Conservation (phyloP, 2,797 vertebrate genomes). For the Arrhamphus sclerolepis region DNA sequence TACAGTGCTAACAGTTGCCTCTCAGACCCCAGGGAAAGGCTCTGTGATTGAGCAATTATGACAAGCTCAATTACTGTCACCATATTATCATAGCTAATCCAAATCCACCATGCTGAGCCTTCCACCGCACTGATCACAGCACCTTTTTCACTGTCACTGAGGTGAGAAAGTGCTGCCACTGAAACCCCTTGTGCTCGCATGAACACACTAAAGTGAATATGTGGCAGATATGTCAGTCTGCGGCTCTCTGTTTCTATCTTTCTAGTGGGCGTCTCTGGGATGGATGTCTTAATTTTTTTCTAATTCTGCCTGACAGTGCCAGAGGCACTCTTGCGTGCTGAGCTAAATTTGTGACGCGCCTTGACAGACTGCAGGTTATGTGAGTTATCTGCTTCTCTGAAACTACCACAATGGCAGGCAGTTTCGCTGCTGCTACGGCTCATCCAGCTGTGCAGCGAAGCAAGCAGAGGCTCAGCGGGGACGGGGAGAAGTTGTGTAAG, state of each 20-base stretch:
- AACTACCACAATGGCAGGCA: conserved; percentile 53
- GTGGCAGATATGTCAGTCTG: conserved; percentile 76
- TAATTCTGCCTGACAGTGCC: conserved; percentile 82
- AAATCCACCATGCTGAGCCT: conserved; percentile 68
- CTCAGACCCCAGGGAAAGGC: conserved; percentile 74
- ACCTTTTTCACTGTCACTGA: conserved; percentile 73
- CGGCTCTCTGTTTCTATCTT: conserved; percentile 55
- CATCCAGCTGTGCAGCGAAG: conserved; percentile 37
- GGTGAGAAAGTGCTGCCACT: conserved; percentile 76
- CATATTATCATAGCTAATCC: conserved; percentile 84
- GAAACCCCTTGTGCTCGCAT: conserved; percentile 62
- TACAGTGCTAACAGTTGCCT: conserved; percentile 69
- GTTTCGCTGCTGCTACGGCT: conserved; percentile 27
- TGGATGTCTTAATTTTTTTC: conserved; percentile 82
- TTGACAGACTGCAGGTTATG: conserved; percentile 69
- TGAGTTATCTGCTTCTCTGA: conserved; percentile 65
- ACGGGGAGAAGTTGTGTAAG: conserved; percentile 14
- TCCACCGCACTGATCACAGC: conserved; percentile 70
- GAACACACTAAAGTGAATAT: conserved; percentile 75
- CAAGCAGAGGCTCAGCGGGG: conserved; percentile 16
- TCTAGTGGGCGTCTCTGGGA: conserved; percentile 67
- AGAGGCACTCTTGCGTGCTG: conserved; percentile 63
- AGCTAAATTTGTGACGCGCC: conserved; percentile 72
- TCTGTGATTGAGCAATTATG: conserved; percentile 83
- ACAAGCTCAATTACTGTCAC: conserved; percentile 85